Evolutionary conservation across 2,113 vertebrate genomes (phyloP).

Genomic region (Cryptomyrus ogoouensis): DNA sequence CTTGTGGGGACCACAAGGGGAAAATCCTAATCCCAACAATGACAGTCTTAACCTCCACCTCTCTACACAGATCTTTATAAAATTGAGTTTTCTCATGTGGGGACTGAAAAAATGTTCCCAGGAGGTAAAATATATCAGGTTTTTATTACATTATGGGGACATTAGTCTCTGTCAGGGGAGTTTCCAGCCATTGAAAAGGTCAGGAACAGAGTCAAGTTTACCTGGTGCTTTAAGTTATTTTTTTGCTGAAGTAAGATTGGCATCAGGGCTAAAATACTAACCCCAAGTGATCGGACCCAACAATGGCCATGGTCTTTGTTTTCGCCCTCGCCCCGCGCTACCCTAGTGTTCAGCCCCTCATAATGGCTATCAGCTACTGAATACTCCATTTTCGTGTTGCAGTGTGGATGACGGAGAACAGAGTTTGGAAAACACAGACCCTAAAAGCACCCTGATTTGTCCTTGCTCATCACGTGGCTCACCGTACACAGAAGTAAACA

Average conservation of each 20-base stretch:
- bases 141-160: neutral
- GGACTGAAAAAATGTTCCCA: neutral
- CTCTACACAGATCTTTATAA: neutral
- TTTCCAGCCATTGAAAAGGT: no score
- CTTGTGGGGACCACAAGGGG: no score
- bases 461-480: no score
- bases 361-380: neutral
- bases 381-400: neutral
- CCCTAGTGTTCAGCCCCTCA: neutral
- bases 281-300: no score
- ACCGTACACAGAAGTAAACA: neutral
- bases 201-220: no score
- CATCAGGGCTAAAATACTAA: no score
- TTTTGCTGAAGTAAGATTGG: no score
- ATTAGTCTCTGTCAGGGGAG: neutral
- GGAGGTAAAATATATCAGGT: neutral
- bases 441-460: neutral
- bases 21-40: neutral
- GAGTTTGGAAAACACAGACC: no score
- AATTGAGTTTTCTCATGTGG: neutral
- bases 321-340: neutral
- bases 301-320: no score
- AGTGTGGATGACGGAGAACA: neutral
- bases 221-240: no score
- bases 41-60: neutral